phyloP scores from a whole-genome alignment of 2,113 vertebrate genomes.

The Aramus guarauna region DNA sequence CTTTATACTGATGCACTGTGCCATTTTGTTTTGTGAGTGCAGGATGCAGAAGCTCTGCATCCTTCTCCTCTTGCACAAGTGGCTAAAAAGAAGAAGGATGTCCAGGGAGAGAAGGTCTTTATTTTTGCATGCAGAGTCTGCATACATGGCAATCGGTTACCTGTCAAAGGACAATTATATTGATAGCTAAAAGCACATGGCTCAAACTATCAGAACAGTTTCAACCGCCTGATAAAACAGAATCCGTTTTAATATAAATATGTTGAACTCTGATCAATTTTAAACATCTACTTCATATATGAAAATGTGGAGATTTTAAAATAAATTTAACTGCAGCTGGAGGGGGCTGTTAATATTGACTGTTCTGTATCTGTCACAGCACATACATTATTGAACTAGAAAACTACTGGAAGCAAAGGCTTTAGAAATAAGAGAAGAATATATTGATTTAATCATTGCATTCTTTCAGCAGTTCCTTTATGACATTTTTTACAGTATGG shows the following conservation, averaged over 20 bases:
- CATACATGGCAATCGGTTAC: neutral
- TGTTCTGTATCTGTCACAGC: conserved; percentile 20
- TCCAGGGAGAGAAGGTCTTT: neutral
- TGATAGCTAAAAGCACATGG: neutral
- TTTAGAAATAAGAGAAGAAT: conserved; percentile 42
- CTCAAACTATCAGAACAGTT: neutral
- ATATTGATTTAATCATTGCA: conserved; percentile 30
- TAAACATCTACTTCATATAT: neutral
- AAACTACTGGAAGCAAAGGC: conserved; percentile 24
- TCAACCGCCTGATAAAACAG: neutral
- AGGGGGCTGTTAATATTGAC: conserved; percentile 11
- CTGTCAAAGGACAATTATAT: neutral
- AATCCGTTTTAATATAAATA: conserved; percentile 10
- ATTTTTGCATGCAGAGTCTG: neutral
- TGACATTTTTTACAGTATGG: neutral
- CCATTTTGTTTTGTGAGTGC: neutral
- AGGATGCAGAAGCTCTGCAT: neutral
- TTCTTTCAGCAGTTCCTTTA: conserved; percentile 10
- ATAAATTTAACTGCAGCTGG: conserved; percentile 11
- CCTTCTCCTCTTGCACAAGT: neutral
- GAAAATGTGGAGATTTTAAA: conserved; percentile 36
- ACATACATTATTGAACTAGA: conserved; percentile 32
- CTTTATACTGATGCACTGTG: neutral
- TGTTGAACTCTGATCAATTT: neutral
- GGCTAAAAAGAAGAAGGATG: neutral